phyloP scores from a whole-genome alignment of 2,797 vertebrate species.

The Lindbergichthys nudifrons region DNA sequence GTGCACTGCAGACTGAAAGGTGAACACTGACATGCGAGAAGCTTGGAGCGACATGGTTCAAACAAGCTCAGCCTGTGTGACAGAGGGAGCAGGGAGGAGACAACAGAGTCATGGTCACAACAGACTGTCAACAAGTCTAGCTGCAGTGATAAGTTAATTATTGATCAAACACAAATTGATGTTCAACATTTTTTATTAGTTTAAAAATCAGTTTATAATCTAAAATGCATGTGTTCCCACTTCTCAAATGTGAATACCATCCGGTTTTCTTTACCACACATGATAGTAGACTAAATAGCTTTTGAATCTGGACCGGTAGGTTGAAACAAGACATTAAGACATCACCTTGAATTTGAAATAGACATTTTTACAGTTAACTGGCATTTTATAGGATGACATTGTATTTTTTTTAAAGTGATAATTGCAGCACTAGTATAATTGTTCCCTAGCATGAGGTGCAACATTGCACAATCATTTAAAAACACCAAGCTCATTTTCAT shows the following conservation, averaged over 20 bases:
- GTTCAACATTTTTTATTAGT: background rate
- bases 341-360: no score
- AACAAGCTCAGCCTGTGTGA: conserved; percentile 66
- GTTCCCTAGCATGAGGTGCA: background rate
- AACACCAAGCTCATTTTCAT: background rate
- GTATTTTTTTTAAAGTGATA: no score
- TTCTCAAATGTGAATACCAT: no score
- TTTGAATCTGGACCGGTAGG: no score
- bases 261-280: no score
- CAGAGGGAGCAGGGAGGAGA: conserved; percentile 49
- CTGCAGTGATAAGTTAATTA: background rate
- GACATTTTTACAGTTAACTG: no score
- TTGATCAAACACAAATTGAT: background rate
- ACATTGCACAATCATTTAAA: background rate
- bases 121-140: background rate
- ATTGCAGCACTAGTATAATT: background rate
- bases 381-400: no score
- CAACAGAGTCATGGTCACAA: conserved; percentile 2
- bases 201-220: no score
- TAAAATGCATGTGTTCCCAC: no score
- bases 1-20: conserved; percentile 95
- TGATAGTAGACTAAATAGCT: no score
- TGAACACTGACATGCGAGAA: conserved; percentile 89
- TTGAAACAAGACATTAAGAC: no score
- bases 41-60: conserved; percentile 89